A percentile compares a stretch with the other conserved stretches of the same genome.
These are phyloP conservation scores for Parnassius orleans DNA, from an alignment of 2,888 invertebrate species.

Conservation along the genomic window DNA sequence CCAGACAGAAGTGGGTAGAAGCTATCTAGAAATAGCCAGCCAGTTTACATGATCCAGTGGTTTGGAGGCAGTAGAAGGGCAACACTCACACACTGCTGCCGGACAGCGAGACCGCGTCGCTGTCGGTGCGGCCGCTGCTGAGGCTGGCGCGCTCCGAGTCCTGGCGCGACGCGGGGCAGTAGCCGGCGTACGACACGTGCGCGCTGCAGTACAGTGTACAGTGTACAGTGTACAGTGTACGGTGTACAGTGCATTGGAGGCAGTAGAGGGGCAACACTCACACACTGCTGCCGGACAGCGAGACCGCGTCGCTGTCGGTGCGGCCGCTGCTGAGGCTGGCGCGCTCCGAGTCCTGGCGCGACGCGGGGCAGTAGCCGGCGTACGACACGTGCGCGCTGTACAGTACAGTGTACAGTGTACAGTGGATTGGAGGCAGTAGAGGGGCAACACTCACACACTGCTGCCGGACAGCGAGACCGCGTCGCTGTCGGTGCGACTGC, in stretches of 20 bases:
- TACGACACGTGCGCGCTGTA: constrained; percentile 87
- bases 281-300: constrained; percentile 94
- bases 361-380: constrained; percentile 95
- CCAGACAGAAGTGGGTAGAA: too few species aligned
- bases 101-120: constrained; percentile 93
- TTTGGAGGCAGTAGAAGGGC: too few species aligned
- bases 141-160: constrained; percentile 97
- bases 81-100: constrained; percentile 94
- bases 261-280: constrained; percentile 81
- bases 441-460: constrained; percentile 89
- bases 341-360: constrained; percentile 96
- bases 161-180: constrained; percentile 96
- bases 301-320: constrained; percentile 94
- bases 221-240: too few species aligned
- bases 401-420: constrained; percentile 35
- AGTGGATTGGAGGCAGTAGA: not conserved
- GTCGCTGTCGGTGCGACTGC: constrained; percentile 95
- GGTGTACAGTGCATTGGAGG: too few species aligned
- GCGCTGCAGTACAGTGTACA: constrained; percentile 70
- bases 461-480: constrained; percentile 93
- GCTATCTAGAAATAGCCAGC: too few species aligned
- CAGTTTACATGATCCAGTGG: too few species aligned
- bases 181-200: constrained; percentile 92
- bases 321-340: constrained; percentile 96
- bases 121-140: constrained; percentile 95